These are phyloP conservation scores for Liolophura sinensis DNA, from an alignment of 1,140 invertebrate species.

Conservation along the genomic window DNA sequence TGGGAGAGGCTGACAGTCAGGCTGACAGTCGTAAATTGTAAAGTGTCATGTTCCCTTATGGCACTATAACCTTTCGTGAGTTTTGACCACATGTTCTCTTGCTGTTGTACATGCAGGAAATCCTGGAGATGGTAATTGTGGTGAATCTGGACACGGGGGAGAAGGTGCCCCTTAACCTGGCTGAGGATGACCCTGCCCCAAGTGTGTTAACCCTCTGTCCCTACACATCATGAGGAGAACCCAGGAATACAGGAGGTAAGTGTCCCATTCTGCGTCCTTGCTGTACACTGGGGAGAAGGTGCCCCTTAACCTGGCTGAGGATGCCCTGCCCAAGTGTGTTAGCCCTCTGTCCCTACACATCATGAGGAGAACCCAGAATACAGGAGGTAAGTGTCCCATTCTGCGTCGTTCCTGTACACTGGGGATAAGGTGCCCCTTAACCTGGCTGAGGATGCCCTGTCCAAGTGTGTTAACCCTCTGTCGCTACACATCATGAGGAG, in stretches of 20 bases:
- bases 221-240: constrained; percentile 93
- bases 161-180: constrained; percentile 82
- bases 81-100: constrained; percentile 21
- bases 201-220: constrained; percentile 89
- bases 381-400: neutral
- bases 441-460: constrained; percentile 86
- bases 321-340: constrained; percentile 86
- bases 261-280: constrained; percentile 15
- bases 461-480: constrained; percentile 87
- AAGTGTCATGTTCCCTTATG: neutral
- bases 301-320: constrained; percentile 85
- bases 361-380: constrained; percentile 80
- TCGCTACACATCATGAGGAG: constrained; percentile 95
- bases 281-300: constrained; percentile 90
- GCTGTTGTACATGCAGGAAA: constrained; percentile 67
- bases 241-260: constrained; percentile 77
- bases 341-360: constrained; percentile 93
- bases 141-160: constrained; percentile 93
- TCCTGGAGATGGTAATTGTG: constrained; percentile 89
- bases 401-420: constrained; percentile 84
- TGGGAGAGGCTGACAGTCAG: too few species aligned
- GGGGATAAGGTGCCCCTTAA: constrained; percentile 86
- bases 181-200: constrained; percentile 87
- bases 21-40: too few species aligned
- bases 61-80: constrained; percentile 6